Evolutionary conservation across 2,113 vertebrate genomes (phyloP).

Genomic region (Octodon degus): DNA sequence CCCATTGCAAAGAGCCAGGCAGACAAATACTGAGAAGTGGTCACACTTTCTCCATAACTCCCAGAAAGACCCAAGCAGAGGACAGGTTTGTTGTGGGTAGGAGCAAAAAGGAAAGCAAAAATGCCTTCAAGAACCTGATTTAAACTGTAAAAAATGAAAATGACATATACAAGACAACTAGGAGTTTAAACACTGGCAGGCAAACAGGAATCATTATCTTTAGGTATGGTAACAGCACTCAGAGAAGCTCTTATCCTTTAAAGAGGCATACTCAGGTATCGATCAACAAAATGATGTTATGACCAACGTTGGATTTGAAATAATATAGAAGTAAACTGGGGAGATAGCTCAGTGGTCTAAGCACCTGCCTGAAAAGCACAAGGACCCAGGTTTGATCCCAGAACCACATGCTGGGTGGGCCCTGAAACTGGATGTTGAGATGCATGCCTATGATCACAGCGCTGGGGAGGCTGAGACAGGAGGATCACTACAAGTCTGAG

Average conservation of each 20-base stretch:
- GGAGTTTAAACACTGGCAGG: background rate
- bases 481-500: too few species aligned
- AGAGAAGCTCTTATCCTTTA: background rate
- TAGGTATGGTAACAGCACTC: background rate
- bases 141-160: background rate
- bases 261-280: background rate
- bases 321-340: background rate
- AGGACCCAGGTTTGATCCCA: too few species aligned
- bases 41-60: background rate
- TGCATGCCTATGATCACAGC: too few species aligned
- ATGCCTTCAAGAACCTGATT: background rate
- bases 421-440: too few species aligned
- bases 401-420: too few species aligned
- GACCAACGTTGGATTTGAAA: slow-evolving; percentile 2
- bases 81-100: background rate
- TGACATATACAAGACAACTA: background rate
- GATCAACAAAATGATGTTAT: background rate
- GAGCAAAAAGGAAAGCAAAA: background rate
- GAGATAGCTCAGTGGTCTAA: too few species aligned
- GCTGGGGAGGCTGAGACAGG: too few species aligned
- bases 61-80: background rate
- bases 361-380: too few species aligned
- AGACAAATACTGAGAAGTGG: background rate
- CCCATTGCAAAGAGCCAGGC: background rate
- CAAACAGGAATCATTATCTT: background rate